Percentiles rank a stretch among this genome's conserved stretches.
Evolutionary conservation across 2,797 vertebrate genomes (phyloP).

Genomic region (Trematomus bernacchii): DNA sequence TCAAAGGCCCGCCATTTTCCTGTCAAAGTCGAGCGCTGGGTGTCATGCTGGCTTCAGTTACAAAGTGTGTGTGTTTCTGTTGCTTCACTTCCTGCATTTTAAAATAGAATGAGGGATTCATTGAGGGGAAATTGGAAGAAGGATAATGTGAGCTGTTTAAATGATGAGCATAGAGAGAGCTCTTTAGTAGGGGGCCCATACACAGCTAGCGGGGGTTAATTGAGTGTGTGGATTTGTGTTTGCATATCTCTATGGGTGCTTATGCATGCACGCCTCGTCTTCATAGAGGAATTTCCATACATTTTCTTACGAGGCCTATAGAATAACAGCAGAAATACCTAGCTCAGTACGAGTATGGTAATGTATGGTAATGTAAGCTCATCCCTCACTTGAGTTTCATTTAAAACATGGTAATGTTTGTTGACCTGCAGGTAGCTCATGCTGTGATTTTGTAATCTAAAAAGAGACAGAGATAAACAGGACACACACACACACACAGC

Average conservation of each 20-base stretch:
- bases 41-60: constrained; percentile 18
- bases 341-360: constrained; percentile 49
- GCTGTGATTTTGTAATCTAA: constrained; percentile 57
- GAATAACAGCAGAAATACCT: constrained; percentile 36
- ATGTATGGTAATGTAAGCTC: constrained; percentile 66
- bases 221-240: constrained; percentile 52
- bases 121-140: constrained; percentile 44
- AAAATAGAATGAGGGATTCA: constrained; percentile 44
- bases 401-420: constrained; percentile 58
- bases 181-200: constrained; percentile 32
- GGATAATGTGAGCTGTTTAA: constrained; percentile 57
- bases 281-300: constrained; percentile 48
- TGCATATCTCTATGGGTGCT: constrained; percentile 48
- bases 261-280: constrained; percentile 17
- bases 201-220: constrained; percentile 57
- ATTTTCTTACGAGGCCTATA: constrained; percentile 41
- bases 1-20: constrained; percentile 52
- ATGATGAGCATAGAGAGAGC: constrained; percentile 37
- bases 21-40: constrained; percentile 41
- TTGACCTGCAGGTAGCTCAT: constrained; percentile 60
- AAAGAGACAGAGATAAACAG: constrained; percentile 45
- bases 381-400: constrained; percentile 53
- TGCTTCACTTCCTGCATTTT: constrained; percentile 32
- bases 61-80: constrained; percentile 22
- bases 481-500: constrained; percentile 32